Evolutionary conservation across 1,140 invertebrate species (phyloP).

Genomic region (Ceratitis capitata): DNA sequence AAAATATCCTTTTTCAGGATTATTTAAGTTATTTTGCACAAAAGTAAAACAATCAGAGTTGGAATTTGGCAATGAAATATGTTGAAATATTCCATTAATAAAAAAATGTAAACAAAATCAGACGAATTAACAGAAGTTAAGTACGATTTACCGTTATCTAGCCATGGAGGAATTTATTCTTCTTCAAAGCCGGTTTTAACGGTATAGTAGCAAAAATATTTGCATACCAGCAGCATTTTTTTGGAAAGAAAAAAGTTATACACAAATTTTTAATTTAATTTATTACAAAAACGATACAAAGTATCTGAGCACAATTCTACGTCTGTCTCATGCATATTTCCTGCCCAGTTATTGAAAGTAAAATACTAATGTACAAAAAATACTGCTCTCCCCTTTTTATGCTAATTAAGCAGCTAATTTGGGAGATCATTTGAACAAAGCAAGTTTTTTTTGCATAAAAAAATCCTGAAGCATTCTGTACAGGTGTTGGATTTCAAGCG

Average conservation of each 20-base stretch:
- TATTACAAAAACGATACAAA: too few species aligned
- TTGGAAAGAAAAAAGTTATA: too few species aligned
- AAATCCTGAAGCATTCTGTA: background rate
- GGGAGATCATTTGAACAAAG: background rate
- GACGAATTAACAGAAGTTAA: background rate
- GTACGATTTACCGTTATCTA: background rate
- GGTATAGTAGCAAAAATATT: too few species aligned
- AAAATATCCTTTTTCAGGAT: background rate
- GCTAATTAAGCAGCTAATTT: background rate
- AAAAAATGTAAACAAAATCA: background rate
- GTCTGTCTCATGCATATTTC: background rate
- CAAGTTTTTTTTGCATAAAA: background rate
- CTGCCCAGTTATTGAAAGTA: background rate
- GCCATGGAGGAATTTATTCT: background rate
- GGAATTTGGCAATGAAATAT: background rate
- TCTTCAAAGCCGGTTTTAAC: background rate
- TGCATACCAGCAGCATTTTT: too few species aligned
- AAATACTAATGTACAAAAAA: background rate
- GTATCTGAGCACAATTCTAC: background rate
- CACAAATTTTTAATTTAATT: too few species aligned
- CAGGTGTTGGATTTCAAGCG: background rate
- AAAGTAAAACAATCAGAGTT: background rate
- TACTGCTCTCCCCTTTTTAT: background rate
- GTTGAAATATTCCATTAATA: background rate
- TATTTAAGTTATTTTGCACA: background rate